A percentile compares a stretch with the other conserved stretches of the same genome.
Conservation (phyloP, 2,888 invertebrate genomes). For the Dryobotodes eremita region DNA sequence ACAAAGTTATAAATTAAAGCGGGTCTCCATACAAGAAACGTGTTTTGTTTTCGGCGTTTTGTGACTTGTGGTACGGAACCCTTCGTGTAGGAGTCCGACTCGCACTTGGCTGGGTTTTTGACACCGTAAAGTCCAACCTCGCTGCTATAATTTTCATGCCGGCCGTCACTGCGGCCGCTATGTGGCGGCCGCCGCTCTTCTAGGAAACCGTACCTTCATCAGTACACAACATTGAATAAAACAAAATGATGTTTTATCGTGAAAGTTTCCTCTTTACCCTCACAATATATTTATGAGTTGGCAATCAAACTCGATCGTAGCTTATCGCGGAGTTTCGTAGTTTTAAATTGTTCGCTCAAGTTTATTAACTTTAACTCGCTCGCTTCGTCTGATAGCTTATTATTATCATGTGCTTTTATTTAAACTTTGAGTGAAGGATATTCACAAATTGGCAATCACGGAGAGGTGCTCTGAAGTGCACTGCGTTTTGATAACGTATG, state of each 20-base stretch:
- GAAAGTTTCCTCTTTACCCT: conserved; percentile 6
- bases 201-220: neutral
- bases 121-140: neutral
- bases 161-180: neutral
- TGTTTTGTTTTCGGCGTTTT: no score
- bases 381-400: conserved; percentile 16
- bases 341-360: conserved; percentile 46
- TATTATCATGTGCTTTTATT: conserved; percentile 2
- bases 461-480: no score
- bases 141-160: neutral
- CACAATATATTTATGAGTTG: conserved; percentile 12
- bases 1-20: no score
- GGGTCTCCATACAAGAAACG: no score
- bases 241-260: neutral
- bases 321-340: conserved; percentile 28
- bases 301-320: conserved; percentile 25
- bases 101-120: neutral
- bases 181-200: neutral
- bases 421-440: neutral
- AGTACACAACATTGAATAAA: neutral
- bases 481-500: neutral
- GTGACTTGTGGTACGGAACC: no score
- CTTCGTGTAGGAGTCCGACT: no score
- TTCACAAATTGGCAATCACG: neutral
- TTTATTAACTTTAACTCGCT: conserved; percentile 35